Percentiles rank a stretch among this genome's conserved stretches.
phyloP scores from a whole-genome alignment of 2,113 vertebrate genomes.

The Carassius auratus region DNA sequence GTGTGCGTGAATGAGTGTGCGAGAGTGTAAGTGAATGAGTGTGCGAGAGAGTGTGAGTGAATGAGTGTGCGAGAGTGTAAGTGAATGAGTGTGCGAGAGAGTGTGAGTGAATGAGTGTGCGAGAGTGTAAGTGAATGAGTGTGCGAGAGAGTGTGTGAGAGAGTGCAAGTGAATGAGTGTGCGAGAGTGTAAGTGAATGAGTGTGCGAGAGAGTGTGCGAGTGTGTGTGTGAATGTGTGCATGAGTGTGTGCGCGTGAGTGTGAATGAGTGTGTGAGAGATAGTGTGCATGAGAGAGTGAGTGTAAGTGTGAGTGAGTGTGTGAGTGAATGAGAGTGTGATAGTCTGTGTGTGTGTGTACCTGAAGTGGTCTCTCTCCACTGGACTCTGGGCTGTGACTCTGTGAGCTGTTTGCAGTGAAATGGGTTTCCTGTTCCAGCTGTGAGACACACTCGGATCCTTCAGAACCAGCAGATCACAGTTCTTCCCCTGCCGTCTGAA shows the following conservation, averaged over 20 bases:
- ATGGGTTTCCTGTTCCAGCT: constrained; percentile 81
- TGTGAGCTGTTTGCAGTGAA: constrained; percentile 68
- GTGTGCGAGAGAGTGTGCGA: not conserved
- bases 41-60: not conserved
- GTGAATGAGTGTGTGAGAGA: too few relatives aligned
- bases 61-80: too few relatives aligned
- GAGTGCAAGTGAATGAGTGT: too few relatives aligned
- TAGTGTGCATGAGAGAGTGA: too few relatives aligned
- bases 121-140: too few relatives aligned
- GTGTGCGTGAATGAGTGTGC: too few relatives aligned
- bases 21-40: not conserved
- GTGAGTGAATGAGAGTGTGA: not conserved
- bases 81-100: too few relatives aligned
- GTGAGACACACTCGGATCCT: constrained; percentile 66
- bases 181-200: too few relatives aligned
- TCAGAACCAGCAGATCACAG: constrained; percentile 79
- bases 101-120: not conserved
- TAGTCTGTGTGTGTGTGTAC: constrained; percentile 62
- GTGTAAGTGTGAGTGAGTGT: too few relatives aligned
- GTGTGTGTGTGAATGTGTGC: too few relatives aligned
- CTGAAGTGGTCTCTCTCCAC: constrained; percentile 82
- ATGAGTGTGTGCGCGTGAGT: too few relatives aligned
- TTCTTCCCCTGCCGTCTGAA: constrained; percentile 80
- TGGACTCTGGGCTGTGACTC: constrained; percentile 31
- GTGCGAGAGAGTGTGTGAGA: too few relatives aligned